Evolutionary conservation across 2,797 vertebrate genomes (phyloP), one percentile per base, ranked within the genome.

Genomic region (Adelosebastes latens): DNA sequence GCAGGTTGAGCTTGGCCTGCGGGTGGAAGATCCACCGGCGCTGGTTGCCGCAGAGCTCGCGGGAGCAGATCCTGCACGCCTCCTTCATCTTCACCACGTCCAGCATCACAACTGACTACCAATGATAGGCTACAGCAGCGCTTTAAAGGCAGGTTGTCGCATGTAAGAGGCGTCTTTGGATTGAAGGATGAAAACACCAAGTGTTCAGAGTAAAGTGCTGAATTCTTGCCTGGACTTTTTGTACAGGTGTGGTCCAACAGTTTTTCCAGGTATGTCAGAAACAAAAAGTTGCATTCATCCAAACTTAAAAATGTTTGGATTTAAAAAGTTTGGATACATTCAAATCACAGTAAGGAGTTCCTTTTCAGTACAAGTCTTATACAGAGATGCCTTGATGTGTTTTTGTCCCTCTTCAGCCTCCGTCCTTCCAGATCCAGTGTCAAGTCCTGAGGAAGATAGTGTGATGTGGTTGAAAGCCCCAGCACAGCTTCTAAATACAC

Each of bases 11-110:
- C 86, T 96, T 97, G 85, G 97, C 93, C 0, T 96, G 92, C 0
- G 97, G 96, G 90, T 99, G 97, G 91, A 99, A 99, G 52, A 99
- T 98, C 98, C 98, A 99, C 82, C 98, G 93, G 0, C 98, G 95
- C 93, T 99, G 98, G 93, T 97, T 98, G 2, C 98, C 98, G 0
- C 94, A 97, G 75, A 99, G 96, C 91, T 97, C 97, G 1, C 97
- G 95, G 22, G 96, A 97, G 2, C 98, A 99, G 84, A 99, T 97
- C 52, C 98, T 92, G 89, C 98, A 99, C 9, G 92, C 59, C 62
- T 99, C 97, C 92, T 97, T 97, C 96, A 97, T 97, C 83, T 87
- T 97, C 14, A 87, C 84, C 53, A 53, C 76, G 22, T 96, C 95
- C 83, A 95, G 84, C 80, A 94, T 94, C 76, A 36, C 75, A 11